phyloP scores from a whole-genome alignment of 2,797 vertebrate genomes.

The Lindbergichthys nudifrons region DNA sequence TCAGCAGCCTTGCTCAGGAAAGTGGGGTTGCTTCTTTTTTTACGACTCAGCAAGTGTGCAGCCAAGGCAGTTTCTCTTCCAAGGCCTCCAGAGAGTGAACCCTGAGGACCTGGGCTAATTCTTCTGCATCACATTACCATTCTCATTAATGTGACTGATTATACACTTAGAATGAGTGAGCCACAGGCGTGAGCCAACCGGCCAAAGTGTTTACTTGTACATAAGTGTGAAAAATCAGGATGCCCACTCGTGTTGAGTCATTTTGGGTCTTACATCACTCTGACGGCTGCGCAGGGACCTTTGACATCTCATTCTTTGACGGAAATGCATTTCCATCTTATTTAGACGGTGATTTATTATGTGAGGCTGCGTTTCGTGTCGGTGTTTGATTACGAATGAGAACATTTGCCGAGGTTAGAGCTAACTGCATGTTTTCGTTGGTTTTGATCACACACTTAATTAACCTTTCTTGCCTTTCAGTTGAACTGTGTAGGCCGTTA shows the following conservation, averaged over 20 bases:
- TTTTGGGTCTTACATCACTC: conserved; percentile 64
- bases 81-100: conserved; percentile 61
- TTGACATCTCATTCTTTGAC: conserved; percentile 59
- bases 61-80: conserved; percentile 57
- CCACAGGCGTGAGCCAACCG: conserved; percentile 46
- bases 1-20: conserved; percentile 24
- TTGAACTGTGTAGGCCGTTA: conserved; percentile 2
- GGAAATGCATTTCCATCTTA: conserved; percentile 58
- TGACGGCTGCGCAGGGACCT: conserved; percentile 46
- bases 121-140: conserved; percentile 75
- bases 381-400: conserved; percentile 9
- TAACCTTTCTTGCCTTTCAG: conserved; percentile 27
- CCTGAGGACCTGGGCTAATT: conserved; percentile 70
- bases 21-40: conserved; percentile 43
- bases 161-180: conserved; percentile 56
- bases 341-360: conserved; percentile 28
- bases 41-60: conserved; percentile 39
- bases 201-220: conserved; percentile 64
- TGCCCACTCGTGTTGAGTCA: conserved; percentile 69
- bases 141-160: conserved; percentile 80
- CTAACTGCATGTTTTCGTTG: conserved; percentile 13
- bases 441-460: conserved; percentile 39
- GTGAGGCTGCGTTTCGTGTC: conserved; percentile 20
- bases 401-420: conserved; percentile 19
- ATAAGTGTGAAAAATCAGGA: conserved; percentile 66